Base-by-base conservation (phyloP, 2,113 vertebrate species). In the Dicentrarchus labrax region DNA sequence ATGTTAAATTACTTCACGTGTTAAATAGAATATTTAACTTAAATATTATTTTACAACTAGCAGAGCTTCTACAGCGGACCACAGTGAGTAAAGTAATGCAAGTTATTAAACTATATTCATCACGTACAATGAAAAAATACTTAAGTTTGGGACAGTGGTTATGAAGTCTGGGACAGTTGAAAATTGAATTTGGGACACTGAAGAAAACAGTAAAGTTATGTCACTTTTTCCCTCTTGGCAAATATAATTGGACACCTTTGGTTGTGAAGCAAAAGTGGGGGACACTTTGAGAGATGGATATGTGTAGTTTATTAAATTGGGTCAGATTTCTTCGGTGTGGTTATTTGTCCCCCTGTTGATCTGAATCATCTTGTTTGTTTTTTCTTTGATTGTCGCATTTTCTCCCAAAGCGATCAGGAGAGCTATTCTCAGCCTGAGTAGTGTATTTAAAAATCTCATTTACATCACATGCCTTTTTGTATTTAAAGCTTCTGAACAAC, bases 191-290 rank as follows among this genome's bases (percentile, higher is more conserved):
- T 30, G 30, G 30, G 30, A 30, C 4, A 30, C 30, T 30, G 30
- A 30, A 30, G 30, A 3, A 30, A 30, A 30, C 62, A 54, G 36
- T 61, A 50, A 10, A 64, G 15, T 39, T 41, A 71, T 17, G 62
- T 62, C 68, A 45, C 47, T 45, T 56, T 45, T 56, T 11, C 71
- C 70, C 64, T 71, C 30, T 83, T 30, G 30, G 30, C 30, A 30
- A 72, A 85, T 71, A 11, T 41, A 64, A 38, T 17, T 59, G 5
- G 56, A 7, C 41, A 48, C 30, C 13, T 66, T 47, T 16, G 77
- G 53, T 38, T 12, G 30, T 22, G 17, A 47, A 36, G 39, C 50
- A 8, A n/a, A 43, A 54, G 30, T 62, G 2, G 66, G 45, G 19
- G 5, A 50, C 30, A 38, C 6, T n/a, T 21, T 22, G 17, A 38